These are phyloP conservation scores for Invenusta paracnida DNA, from an alignment of 2,888 invertebrate genomes.

Conservation along the genomic window DNA sequence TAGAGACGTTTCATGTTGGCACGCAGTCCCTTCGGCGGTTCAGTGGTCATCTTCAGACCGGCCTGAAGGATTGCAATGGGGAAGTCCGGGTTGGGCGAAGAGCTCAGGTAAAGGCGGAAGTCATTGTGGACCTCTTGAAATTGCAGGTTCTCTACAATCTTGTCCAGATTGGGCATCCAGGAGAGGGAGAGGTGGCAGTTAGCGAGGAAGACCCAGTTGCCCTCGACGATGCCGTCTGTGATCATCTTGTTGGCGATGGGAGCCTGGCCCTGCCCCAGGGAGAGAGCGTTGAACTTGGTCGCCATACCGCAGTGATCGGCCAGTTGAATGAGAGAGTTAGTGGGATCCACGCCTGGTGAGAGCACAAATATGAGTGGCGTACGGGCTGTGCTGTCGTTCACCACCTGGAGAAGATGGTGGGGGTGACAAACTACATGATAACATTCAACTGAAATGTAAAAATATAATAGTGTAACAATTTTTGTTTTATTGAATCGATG, in stretches of 20 bases:
- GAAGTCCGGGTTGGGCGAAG: conserved; percentile 79
- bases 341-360: conserved; percentile 66
- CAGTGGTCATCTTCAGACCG: conserved; percentile 86
- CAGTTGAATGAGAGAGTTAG: conserved; percentile 70
- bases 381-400: conserved; percentile 74
- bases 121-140: conserved; percentile 71
- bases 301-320: conserved; percentile 68
- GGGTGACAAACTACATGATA: too few species aligned
- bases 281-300: conserved; percentile 70
- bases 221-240: conserved; percentile 65
- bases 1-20: conserved; percentile 80
- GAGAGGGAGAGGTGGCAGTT: conserved; percentile 80
- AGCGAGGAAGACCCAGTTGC: conserved; percentile 81
- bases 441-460: too few species aligned
- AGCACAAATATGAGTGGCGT: conserved; percentile 66
- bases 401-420: too few species aligned
- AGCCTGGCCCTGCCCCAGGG: conserved; percentile 82
- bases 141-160: conserved; percentile 74
- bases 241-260: conserved; percentile 72
- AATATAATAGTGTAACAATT: neutral
- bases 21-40: conserved; percentile 82
- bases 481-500: neutral
- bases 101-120: conserved; percentile 80
- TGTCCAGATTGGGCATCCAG: conserved; percentile 79
- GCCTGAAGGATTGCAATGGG: conserved; percentile 78